Evolutionary conservation across 2,888 invertebrate species (phyloP).

Genomic region (Petrolisthes cinctipes): DNA sequence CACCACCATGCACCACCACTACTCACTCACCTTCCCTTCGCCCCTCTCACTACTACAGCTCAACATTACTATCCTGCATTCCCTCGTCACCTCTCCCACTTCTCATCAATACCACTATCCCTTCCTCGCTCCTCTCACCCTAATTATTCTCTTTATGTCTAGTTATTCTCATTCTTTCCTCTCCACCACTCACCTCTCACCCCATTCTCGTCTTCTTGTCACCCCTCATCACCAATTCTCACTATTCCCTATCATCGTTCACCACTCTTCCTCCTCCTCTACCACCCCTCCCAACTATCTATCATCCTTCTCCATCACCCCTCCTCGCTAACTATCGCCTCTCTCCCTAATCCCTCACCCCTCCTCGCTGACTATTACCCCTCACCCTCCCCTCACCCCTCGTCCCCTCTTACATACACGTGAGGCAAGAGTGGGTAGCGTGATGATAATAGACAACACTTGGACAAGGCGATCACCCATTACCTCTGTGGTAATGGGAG

Average conservation of each 20-base stretch:
- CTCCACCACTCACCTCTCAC: too few relatives aligned
- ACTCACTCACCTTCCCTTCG: too few relatives aligned
- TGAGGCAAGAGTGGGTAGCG: neutral
- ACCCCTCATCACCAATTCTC: too few relatives aligned
- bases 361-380: neutral
- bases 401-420: neutral
- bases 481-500: conserved; percentile 19
- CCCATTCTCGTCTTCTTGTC: neutral
- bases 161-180: too few relatives aligned
- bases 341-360: neutral
- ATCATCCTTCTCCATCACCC: neutral
- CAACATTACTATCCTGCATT: too few relatives aligned
- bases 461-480: conserved; percentile 22
- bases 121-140: too few relatives aligned
- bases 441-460: conserved; percentile 30
- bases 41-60: too few relatives aligned
- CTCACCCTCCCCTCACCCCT: neutral
- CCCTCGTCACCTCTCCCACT: too few relatives aligned
- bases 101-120: too few relatives aligned
- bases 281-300: neutral
- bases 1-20: too few relatives aligned
- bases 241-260: too few relatives aligned
- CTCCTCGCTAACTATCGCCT: neutral
- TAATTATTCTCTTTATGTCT: too few relatives aligned
- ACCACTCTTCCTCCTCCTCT: neutral